phyloP scores from a whole-genome alignment of 2,113 vertebrate species.

The Corythornis vintsioides region DNA sequence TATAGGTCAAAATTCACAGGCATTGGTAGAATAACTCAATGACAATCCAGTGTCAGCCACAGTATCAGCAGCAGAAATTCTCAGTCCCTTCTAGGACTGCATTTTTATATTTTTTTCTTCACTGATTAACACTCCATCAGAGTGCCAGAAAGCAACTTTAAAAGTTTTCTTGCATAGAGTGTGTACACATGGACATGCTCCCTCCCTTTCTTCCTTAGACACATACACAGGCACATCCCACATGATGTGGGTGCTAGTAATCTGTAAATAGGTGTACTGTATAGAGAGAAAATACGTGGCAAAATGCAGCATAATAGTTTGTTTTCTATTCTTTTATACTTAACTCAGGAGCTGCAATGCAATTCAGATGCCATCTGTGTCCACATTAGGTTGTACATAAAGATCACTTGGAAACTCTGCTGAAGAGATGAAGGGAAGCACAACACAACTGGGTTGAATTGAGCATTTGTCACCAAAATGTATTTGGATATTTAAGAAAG shows the following conservation, averaged over 20 bases:
- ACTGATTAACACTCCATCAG: background rate
- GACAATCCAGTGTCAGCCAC: background rate
- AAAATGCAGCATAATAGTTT: background rate
- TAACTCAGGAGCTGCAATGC: background rate
- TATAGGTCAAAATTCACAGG: background rate
- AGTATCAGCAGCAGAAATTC: background rate
- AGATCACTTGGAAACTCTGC: background rate
- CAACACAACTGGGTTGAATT: background rate
- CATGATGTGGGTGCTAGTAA: background rate
- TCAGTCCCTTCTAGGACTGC: background rate
- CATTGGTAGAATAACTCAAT: background rate
- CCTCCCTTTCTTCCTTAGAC: background rate
- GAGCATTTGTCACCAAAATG: background rate
- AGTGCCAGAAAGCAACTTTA: background rate
- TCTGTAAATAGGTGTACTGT: background rate
- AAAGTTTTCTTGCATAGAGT: background rate
- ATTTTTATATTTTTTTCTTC: background rate
- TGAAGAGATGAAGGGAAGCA: background rate
- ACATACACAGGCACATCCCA: background rate
- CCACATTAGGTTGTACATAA: fast-evolving
- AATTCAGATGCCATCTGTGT: background rate
- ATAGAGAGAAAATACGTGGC: background rate
- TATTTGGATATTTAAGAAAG: background rate
- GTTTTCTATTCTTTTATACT: background rate
- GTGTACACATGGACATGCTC: background rate